A percentile compares a stretch with the other conserved stretches of the same genome.
These are phyloP conservation scores for Colius striatus DNA, from an alignment of 2,113 vertebrate genomes.

Conservation along the genomic window DNA sequence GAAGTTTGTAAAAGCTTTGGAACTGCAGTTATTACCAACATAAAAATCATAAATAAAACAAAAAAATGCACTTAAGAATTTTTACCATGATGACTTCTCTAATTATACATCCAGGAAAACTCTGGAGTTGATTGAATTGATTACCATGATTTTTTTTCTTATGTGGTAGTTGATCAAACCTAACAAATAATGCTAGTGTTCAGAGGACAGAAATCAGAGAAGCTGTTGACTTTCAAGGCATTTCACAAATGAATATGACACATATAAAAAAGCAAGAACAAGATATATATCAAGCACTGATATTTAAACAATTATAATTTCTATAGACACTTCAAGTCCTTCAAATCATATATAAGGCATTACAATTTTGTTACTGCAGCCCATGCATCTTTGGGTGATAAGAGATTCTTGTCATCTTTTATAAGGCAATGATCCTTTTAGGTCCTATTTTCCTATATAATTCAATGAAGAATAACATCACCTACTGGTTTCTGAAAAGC, in stretches of 20 bases:
- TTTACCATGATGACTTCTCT: neutral
- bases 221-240: neutral
- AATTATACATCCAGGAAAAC: neutral
- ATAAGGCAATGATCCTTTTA: neutral
- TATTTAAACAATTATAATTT: neutral
- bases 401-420: neutral
- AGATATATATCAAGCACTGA: neutral
- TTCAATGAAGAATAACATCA: neutral
- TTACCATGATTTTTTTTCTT: neutral
- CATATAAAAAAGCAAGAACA: neutral
- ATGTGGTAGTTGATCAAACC: neutral
- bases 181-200: neutral
- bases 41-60: neutral
- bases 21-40: neutral
- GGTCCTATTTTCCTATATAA: neutral
- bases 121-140: neutral
- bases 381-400: neutral
- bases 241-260: neutral
- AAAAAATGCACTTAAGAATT: neutral
- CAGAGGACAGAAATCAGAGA: neutral
- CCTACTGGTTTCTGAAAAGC: neutral
- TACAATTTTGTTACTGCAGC: neutral
- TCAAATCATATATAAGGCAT: neutral
- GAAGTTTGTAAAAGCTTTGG: neutral
- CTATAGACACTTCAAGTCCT: neutral